Conservation (phyloP, 2,888 invertebrate genomes). For the Smittia aterrima region DNA sequence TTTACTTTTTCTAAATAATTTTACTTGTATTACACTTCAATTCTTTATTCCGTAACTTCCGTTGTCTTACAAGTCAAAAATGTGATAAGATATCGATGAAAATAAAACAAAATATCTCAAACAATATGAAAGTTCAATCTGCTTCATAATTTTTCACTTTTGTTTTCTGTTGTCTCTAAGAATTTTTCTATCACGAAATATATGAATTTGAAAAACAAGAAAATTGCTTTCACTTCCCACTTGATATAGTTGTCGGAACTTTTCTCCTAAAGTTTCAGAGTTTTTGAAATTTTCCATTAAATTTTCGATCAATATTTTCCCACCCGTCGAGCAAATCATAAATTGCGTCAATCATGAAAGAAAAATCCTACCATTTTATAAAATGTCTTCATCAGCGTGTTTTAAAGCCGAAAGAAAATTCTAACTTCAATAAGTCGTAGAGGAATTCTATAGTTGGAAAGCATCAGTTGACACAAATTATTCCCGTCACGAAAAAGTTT, state of each 20-base stretch:
- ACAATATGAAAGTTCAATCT: not conserved
- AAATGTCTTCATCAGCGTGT: no score
- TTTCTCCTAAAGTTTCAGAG: not conserved
- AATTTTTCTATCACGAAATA: not conserved
- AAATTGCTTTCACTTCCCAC: no score
- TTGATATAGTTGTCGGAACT: no score
- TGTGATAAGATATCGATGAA: constrained; percentile 33
- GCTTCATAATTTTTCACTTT: not conserved
- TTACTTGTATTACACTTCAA: not conserved
- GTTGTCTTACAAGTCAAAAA: constrained; percentile 31
- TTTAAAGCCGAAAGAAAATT: no score
- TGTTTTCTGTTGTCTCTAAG: not conserved
- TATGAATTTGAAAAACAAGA: not conserved
- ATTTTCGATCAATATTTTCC: no score
- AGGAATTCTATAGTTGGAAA: no score
- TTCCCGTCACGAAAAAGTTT: no score
- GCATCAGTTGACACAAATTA: no score
- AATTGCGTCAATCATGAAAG: no score
- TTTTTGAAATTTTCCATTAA: not conserved
- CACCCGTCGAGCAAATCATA: no score
- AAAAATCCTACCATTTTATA: no score
- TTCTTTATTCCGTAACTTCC: not conserved
- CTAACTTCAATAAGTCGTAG: no score
- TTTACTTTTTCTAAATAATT: not conserved
- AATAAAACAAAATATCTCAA: constrained; percentile 24